phyloP scores from a whole-genome alignment of 2,888 invertebrate species.

The Spodoptera littoralis region DNA sequence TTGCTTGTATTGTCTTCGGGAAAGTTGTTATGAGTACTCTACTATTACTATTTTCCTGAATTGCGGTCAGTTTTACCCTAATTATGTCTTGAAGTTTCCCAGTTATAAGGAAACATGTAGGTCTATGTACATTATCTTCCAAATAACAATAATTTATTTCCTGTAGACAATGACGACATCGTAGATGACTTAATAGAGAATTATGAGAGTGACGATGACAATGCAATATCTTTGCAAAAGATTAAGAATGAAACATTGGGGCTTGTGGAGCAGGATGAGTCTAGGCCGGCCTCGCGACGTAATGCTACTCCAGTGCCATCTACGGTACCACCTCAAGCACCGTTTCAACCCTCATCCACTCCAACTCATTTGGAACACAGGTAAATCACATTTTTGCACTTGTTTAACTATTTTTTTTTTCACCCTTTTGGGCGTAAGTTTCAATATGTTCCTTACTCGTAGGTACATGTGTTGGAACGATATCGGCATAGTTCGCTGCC shows the following conservation, averaged over 20 bases:
- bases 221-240: slow-evolving; percentile 92
- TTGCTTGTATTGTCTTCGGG: slow-evolving; percentile 1
- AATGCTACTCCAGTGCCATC: slow-evolving; percentile 69
- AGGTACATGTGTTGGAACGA: slow-evolving; percentile 96
- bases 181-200: slow-evolving; percentile 78
- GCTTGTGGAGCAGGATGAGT: slow-evolving; percentile 62
- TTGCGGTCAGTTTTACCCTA: slow-evolving; percentile 1
- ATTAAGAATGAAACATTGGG: slow-evolving; percentile 90
- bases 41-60: slow-evolving; percentile 7
- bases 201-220: slow-evolving; percentile 91
- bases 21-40: neutral
- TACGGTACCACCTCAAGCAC: slow-evolving; percentile 90
- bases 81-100: slow-evolving; percentile 25
- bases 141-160: slow-evolving; percentile 25
- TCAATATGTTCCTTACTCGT: slow-evolving; percentile 38
- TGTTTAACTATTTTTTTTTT: too few relatives aligned
- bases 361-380: slow-evolving; percentile 94
- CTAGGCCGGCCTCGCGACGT: slow-evolving; percentile 70
- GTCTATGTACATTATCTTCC: neutral
- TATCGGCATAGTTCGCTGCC: slow-evolving; percentile 96
- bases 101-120: slow-evolving; percentile 5
- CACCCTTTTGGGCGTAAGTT: too few relatives aligned
- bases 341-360: slow-evolving; percentile 97
- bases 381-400: slow-evolving; percentile 67
- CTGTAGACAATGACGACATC: slow-evolving; percentile 74